Conservation (phyloP, 2,113 vertebrate species). For the Chaenogobius annularis region DNA sequence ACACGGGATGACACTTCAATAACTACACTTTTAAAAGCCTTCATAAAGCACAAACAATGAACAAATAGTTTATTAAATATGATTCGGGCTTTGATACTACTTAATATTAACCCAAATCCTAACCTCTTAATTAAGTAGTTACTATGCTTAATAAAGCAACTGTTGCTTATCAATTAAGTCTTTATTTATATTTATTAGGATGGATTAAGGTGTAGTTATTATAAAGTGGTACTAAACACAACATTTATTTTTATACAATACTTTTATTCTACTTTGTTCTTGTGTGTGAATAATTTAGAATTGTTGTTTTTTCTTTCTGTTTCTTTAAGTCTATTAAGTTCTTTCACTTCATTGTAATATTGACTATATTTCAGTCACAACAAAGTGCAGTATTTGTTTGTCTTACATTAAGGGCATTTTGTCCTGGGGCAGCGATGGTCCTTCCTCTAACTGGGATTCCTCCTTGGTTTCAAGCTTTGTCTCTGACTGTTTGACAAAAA, state of each 20-base stretch:
- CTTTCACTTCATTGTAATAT: neutral
- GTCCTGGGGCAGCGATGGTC: constrained; percentile 62
- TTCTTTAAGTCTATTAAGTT: neutral
- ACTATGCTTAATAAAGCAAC: no score
- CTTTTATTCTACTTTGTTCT: neutral
- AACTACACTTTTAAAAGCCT: no score
- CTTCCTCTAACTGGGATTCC: constrained; percentile 74
- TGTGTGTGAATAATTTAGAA: neutral
- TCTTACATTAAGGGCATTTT: constrained; percentile 70
- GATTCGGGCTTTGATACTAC: no score
- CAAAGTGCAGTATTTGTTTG: neutral
- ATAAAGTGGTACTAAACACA: neutral
- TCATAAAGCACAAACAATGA: no score
- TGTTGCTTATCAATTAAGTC: no score
- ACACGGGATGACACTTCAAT: neutral
- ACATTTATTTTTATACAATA: neutral
- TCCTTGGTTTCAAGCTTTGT: constrained; percentile 87
- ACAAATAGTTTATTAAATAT: no score
- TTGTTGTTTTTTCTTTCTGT: neutral
- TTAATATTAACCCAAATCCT: no score
- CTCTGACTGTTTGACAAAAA: constrained; percentile 77
- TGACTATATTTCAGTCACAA: neutral
- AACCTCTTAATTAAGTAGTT: no score
- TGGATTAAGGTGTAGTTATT: no score
- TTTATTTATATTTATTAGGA: no score